phyloP scores from a whole-genome alignment of 2,888 invertebrate species.

The Drosophila mimica region DNA sequence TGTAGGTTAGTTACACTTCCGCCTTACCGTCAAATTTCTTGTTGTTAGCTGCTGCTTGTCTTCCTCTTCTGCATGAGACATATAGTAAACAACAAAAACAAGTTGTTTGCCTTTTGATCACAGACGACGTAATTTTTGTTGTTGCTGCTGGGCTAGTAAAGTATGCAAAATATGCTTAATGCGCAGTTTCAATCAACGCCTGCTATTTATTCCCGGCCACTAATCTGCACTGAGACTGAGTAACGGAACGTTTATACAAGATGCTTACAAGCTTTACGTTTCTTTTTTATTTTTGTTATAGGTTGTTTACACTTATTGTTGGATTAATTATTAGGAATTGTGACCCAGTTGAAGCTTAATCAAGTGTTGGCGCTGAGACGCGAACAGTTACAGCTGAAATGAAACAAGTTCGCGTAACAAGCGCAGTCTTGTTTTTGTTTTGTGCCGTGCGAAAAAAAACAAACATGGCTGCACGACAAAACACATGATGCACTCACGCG shows the following conservation, averaged over 20 bases:
- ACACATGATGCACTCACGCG: constrained; percentile 43
- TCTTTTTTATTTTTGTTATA: constrained; percentile 3
- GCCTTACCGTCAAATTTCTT: constrained; percentile 41
- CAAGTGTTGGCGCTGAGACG: constrained; percentile 13
- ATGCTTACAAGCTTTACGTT: constrained; percentile 45
- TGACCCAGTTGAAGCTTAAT: constrained; percentile 27
- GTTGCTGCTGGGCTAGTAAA: constrained; percentile 10
- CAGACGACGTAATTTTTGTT: constrained; percentile 11
- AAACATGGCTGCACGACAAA: constrained; percentile 47
- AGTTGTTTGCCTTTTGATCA: constrained; percentile 13
- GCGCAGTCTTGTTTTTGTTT: constrained; percentile 61
- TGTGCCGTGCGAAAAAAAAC: constrained; percentile 62
- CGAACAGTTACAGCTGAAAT: constrained; percentile 46
- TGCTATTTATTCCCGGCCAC: constrained; percentile 45
- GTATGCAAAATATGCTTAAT: constrained; percentile 51
- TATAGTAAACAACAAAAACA: not conserved
- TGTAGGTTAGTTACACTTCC: constrained; percentile 61
- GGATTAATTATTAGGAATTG: constrained; percentile 10
- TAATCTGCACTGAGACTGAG: constrained; percentile 80
- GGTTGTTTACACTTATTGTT: constrained; percentile 38
- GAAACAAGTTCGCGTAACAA: constrained; percentile 41
- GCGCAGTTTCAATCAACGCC: constrained; percentile 56
- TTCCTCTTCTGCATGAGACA: constrained; percentile 20
- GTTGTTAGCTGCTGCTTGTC: constrained; percentile 10
- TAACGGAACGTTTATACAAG: constrained; percentile 48